Evolutionary conservation across 2,797 vertebrate species (phyloP).

Genomic region (Melanotaenia nigrans): DNA sequence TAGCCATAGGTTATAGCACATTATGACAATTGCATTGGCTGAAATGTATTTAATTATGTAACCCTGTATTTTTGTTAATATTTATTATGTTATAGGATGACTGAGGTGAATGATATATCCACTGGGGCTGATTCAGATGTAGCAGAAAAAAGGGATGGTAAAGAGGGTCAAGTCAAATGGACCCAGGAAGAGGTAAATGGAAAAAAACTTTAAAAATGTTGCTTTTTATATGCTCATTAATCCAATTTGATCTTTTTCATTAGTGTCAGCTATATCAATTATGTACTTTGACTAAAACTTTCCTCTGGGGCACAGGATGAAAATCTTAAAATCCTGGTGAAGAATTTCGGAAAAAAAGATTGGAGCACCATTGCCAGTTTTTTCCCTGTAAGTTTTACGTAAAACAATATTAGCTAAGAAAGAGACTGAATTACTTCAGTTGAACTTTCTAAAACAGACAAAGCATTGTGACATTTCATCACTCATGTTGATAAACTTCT

Average conservation of each 20-base stretch:
- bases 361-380: conserved; percentile 91
- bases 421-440: neutral
- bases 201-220: neutral
- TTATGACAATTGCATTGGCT: neutral
- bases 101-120: conserved; percentile 81
- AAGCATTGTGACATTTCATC: neutral
- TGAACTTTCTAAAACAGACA: neutral
- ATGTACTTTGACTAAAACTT: conserved; percentile 2
- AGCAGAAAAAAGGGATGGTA: conserved; percentile 80
- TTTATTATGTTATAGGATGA: conserved; percentile 59
- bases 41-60: neutral
- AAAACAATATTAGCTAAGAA: neutral
- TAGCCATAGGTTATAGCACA: neutral
- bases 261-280: neutral
- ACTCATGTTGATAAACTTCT: neutral
- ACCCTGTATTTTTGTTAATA: neutral
- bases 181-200: conserved; percentile 88
- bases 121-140: conserved; percentile 84
- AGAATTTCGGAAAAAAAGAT: conserved; percentile 87
- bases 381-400: conserved; percentile 88
- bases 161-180: conserved; percentile 86
- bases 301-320: conserved; percentile 84
- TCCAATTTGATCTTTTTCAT: neutral
- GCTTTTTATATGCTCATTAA: too few species aligned
- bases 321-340: conserved; percentile 87